Percentiles rank a stretch among this genome's conserved stretches.
Evolutionary conservation across 2,113 vertebrate species (phyloP).

Genomic region (Petroica traversi): DNA sequence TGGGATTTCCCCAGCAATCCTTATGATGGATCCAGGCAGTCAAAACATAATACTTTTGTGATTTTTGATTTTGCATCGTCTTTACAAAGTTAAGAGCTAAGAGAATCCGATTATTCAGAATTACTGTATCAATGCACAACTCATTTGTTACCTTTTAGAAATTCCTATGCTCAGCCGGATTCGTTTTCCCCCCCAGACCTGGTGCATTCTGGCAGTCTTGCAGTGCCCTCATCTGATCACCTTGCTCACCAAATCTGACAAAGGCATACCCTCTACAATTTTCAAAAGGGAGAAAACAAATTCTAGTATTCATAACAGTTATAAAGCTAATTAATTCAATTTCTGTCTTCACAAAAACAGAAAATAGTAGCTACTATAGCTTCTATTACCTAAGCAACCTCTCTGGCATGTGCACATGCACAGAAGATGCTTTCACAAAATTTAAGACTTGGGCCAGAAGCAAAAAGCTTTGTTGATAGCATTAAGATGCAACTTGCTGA

Average conservation of each 20-base stretch:
- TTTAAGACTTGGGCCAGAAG: not conserved
- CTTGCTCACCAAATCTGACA: slow-evolving; percentile 89
- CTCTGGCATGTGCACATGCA: not conserved
- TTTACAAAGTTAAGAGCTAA: slow-evolving; percentile 20
- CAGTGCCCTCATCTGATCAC: slow-evolving; percentile 90
- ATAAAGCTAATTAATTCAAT: not conserved
- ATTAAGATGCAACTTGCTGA: not conserved
- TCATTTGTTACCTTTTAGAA: slow-evolving; percentile 82
- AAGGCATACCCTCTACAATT: slow-evolving; percentile 87
- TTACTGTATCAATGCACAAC: slow-evolving; percentile 24
- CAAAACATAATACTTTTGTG: not conserved
- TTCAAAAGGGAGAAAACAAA: slow-evolving; percentile 63
- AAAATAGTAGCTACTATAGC: not conserved
- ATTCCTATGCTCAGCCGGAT: slow-evolving; percentile 89
- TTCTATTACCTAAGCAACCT: not conserved
- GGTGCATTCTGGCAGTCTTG: slow-evolving; percentile 90
- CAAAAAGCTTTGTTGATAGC: not conserved
- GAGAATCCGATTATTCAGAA: not conserved
- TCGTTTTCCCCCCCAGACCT: slow-evolving; percentile 84
- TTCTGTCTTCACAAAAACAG: not conserved
- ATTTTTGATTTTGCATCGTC: not conserved
- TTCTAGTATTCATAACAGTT: slow-evolving; percentile 49
- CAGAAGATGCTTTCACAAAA: not conserved
- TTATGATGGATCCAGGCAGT: not conserved
- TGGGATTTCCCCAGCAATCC: not conserved